A percentile compares a stretch with the other conserved stretches of the same genome.
These are phyloP conservation scores for Euphonia xanthogaster DNA, from an alignment of 2,797 vertebrate genomes.

Conservation along the genomic window DNA sequence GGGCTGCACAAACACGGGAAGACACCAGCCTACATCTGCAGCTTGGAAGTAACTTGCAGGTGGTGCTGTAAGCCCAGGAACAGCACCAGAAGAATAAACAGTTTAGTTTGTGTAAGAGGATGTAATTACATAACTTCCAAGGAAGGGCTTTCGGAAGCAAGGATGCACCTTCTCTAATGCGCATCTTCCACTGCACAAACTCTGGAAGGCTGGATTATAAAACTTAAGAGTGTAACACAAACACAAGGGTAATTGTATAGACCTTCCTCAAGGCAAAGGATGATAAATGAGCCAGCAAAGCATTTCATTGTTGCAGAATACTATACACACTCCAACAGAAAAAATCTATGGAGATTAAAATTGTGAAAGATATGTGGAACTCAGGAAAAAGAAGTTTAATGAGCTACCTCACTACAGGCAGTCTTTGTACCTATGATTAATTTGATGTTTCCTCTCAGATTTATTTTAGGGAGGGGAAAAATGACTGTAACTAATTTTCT, in stretches of 20 bases:
- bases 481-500: neutral
- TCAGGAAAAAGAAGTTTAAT: neutral
- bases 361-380: constrained; percentile 3
- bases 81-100: neutral
- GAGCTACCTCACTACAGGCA: neutral
- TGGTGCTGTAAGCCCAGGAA: neutral
- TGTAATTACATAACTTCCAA: neutral
- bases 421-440: neutral
- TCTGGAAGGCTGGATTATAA: neutral
- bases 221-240: neutral
- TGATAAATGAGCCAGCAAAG: constrained; percentile 10
- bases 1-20: neutral
- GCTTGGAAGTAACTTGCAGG: neutral
- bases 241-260: neutral
- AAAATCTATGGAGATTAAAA: neutral
- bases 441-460: neutral
- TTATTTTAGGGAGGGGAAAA: constrained; percentile 1
- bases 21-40: neutral
- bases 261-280: neutral
- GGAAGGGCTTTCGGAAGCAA: neutral
- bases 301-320: neutral
- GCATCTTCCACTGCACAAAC: neutral
- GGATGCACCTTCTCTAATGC: neutral
- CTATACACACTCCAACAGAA: neutral
- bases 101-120: neutral